These are phyloP conservation scores for Hydrophis major DNA, from an alignment of 2,797 vertebrate species.

Conservation along the genomic window DNA sequence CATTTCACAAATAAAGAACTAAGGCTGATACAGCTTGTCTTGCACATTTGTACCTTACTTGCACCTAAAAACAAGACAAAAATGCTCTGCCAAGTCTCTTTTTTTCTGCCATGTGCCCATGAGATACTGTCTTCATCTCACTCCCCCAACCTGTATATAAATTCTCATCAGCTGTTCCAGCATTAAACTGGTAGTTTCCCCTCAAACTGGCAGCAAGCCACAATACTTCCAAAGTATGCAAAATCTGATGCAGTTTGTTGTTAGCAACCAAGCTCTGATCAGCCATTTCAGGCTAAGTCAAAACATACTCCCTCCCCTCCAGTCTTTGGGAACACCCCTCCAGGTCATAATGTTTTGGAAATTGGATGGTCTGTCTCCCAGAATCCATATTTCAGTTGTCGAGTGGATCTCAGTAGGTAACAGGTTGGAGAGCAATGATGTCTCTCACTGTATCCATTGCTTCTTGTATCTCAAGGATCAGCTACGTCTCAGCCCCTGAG, in stretches of 20 bases:
- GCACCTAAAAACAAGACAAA: neutral
- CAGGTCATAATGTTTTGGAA: neutral
- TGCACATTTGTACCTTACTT: neutral
- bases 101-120: neutral
- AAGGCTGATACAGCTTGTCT: neutral
- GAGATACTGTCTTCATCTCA: neutral
- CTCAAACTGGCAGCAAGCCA: neutral
- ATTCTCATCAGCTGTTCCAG: neutral
- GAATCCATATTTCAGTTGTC: neutral
- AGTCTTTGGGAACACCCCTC: neutral
- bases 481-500: neutral
- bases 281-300: neutral
- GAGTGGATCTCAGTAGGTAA: neutral
- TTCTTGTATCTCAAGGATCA: neutral
- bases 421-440: neutral
- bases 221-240: neutral
- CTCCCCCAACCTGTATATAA: neutral
- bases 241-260: neutral
- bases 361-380: neutral
- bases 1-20: neutral
- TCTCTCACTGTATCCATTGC: neutral
- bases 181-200: neutral
- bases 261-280: neutral
- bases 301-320: neutral
- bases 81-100: neutral